A percentile compares a stretch with the other conserved stretches of the same genome.
phyloP scores from a whole-genome alignment of 2,797 vertebrate genomes.

The Channa striata region DNA sequence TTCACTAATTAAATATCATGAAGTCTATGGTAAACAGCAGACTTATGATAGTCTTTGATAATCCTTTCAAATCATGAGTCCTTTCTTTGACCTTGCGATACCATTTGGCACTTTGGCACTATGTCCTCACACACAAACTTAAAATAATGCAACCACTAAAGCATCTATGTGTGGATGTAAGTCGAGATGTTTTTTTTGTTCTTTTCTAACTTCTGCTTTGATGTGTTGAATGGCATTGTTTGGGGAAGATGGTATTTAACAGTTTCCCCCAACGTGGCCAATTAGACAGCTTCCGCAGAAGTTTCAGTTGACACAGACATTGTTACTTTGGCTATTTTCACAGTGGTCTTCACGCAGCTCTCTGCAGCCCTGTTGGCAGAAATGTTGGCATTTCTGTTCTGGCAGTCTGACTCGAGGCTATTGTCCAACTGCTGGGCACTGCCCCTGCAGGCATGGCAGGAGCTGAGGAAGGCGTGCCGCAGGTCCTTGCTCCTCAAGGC shows the following conservation, averaged over 20 bases:
- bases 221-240: constrained; percentile 62
- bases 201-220: constrained; percentile 50
- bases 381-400: constrained; percentile 92
- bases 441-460: constrained; percentile 92
- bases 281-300: constrained; percentile 94
- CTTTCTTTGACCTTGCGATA: constrained; percentile 62
- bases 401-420: constrained; percentile 98
- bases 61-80: constrained; percentile 63
- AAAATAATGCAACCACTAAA: constrained; percentile 68
- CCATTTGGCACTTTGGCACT: constrained; percentile 86
- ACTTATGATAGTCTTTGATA: constrained; percentile 66
- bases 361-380: constrained; percentile 95
- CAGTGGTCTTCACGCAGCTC: constrained; percentile 99
- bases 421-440: constrained; percentile 94
- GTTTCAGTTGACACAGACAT: constrained; percentile 99
- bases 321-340: constrained; percentile 99
- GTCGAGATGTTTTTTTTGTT: constrained; percentile 41
- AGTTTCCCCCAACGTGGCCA: constrained; percentile 27
- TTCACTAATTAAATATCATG: constrained; percentile 76
- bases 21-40: constrained; percentile 74
- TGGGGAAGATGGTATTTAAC: constrained; percentile 65
- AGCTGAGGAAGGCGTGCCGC: constrained; percentile 95
- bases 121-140: constrained; percentile 67
- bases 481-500: constrained; percentile 98
- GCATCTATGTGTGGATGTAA: constrained; percentile 65